phyloP scores from a whole-genome alignment of 2,888 invertebrate genomes.

The Pollenia labialis region DNA sequence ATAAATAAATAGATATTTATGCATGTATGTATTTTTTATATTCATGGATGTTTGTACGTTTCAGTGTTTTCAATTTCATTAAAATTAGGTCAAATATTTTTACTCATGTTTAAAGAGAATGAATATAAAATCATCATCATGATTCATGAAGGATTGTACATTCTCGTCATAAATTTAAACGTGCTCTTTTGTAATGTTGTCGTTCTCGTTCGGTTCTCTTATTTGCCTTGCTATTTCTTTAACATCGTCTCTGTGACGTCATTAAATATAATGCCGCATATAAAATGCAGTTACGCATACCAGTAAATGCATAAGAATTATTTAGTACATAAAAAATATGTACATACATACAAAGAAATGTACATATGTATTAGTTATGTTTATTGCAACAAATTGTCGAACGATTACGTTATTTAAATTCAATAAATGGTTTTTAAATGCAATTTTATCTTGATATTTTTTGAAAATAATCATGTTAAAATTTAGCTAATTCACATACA shows the following conservation, averaged over 20 bases:
- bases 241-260: slow-evolving; percentile 54
- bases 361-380: background rate
- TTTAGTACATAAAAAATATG: background rate
- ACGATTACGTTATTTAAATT: no score
- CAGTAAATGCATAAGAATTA: background rate
- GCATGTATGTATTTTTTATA: background rate
- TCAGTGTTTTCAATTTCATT: slow-evolving; percentile 45
- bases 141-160: background rate
- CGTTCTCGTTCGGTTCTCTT: slow-evolving; percentile 31
- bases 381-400: background rate
- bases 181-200: slow-evolving; percentile 36
- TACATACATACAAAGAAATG: background rate
- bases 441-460: no score
- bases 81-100: slow-evolving; percentile 66
- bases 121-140: slow-evolving; percentile 2
- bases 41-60: background rate
- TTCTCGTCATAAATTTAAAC: slow-evolving; percentile 19
- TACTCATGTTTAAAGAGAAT: slow-evolving; percentile 25
- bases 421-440: no score
- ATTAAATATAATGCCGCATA: slow-evolving; percentile 63
- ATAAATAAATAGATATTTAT: background rate
- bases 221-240: slow-evolving; percentile 19
- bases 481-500: no score
- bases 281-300: slow-evolving; percentile 38
- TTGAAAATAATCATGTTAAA: no score